A percentile compares a stretch with the other conserved stretches of the same genome.
phyloP scores from a whole-genome alignment of 2,797 vertebrate species.

The Bradypus variegatus region DNA sequence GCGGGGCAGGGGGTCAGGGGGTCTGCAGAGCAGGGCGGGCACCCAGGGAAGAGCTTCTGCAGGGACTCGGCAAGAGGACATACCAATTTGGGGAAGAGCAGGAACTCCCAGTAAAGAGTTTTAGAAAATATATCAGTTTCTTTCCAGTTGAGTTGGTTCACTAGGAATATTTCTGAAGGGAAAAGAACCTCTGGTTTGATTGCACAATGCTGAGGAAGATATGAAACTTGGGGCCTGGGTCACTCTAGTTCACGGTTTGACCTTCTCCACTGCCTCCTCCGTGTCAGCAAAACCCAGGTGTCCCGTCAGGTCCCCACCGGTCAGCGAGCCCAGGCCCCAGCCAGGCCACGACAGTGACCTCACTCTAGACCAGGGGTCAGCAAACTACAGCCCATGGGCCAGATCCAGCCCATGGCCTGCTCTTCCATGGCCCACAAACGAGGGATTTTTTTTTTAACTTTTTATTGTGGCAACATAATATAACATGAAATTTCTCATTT shows the following conservation, averaged over 20 bases:
- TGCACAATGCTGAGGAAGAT: not conserved
- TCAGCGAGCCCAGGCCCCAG: not conserved
- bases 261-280: not conserved
- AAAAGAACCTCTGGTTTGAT: not conserved
- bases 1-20: too few relatives aligned
- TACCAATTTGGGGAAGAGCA: too few relatives aligned
- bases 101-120: not conserved
- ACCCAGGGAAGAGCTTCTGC: too few relatives aligned
- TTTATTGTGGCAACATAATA: too few relatives aligned
- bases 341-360: not conserved
- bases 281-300: too few relatives aligned
- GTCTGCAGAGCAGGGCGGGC: too few relatives aligned
- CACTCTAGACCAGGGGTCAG: too few relatives aligned
- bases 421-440: accelerated
- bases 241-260: not conserved
- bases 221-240: not conserved
- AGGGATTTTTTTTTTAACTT: too few relatives aligned
- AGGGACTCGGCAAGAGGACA: not conserved
- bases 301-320: too few relatives aligned
- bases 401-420: accelerated
- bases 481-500: too few relatives aligned
- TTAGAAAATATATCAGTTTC: not conserved
- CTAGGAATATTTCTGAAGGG: not conserved
- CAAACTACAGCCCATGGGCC: not conserved
- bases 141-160: not conserved